Evolutionary conservation across 2,113 vertebrate genomes (phyloP), one percentile per base, ranked within the genome.

Genomic region (Cyprinus carpio): DNA sequence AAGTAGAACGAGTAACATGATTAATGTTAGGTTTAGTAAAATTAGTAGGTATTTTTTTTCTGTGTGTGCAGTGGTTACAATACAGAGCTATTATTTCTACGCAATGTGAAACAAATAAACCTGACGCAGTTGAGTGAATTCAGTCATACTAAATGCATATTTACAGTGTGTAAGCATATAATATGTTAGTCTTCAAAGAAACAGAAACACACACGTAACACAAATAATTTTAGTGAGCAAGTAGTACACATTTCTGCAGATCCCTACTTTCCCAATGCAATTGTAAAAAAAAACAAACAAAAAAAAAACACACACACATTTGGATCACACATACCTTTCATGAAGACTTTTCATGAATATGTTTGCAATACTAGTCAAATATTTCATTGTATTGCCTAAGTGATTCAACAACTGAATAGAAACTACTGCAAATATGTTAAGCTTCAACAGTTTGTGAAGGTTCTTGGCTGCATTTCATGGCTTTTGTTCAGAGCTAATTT

Each of bases 401-500:
- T 51, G 8, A 51, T 54, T 76, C 25, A 76, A 29, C 49, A 31
- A 10, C 75, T 54, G 75, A 54, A 49, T 18, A 20, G 16, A 76
- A 54, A 5, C 46, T 29, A 76, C 75, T 20, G 29, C 65, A 56
- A 58, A 58, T 83, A 58, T n/a, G 49, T 43, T 25, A 40, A 72
- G 67, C 81, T 83, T 83, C 49, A 72, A 72, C 81, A 71, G 18
- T 56, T 83, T 72, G 69, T 69, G 12, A 81, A 69, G 79, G 31
- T 51, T 72, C 51, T 83, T 83, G 46, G 81, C 81, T 58, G 65
- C 65, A 56, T 58, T 34, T 72, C 81, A 72, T 83, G 64, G 65
- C 81, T 56, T 83, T 83, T 43, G 62, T 81, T 69, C 62, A 10
- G 31, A 83, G 67, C 37, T 72, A 83, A 83, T 72, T 72, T 72